Percentiles rank a stretch among this genome's conserved stretches.
Evolutionary conservation across 2,888 invertebrate genomes (phyloP).

Genomic region (Leucoptera coffeella): DNA sequence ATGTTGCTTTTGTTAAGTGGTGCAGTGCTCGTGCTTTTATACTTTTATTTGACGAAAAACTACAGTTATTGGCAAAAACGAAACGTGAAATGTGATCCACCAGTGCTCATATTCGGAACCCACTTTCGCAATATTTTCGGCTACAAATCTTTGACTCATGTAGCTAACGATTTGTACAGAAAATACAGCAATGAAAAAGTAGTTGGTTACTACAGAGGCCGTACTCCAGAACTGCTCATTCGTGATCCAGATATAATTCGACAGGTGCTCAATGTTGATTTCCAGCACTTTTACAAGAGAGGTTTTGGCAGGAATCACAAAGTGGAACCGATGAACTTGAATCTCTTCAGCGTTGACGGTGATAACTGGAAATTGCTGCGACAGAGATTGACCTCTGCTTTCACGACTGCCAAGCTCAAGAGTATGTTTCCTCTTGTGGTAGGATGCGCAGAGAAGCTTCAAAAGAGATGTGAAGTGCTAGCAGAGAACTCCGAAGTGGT

Average conservation of each 20-base stretch:
- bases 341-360: constrained; percentile 7
- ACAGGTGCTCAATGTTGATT: constrained; percentile 3
- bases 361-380: constrained; percentile 8
- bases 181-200: constrained; percentile 3
- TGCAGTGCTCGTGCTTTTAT: constrained; percentile 10
- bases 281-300: constrained; percentile 2
- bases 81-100: constrained; percentile 19
- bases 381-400: constrained; percentile 8
- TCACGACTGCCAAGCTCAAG: constrained; percentile 9
- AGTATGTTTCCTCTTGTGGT: constrained; percentile 9
- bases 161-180: constrained; percentile 2
- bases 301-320: constrained; percentile 3
- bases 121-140: constrained; percentile 15
- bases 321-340: constrained; percentile 4
- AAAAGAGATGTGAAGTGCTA: constrained; percentile 1
- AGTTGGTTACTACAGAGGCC: constrained; percentile 2
- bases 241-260: constrained; percentile 3
- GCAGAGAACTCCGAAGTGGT: not conserved
- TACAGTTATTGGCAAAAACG: constrained; percentile 21
- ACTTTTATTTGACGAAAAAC: constrained; percentile 17
- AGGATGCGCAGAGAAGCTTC: constrained; percentile 7
- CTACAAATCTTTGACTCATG: constrained; percentile 8
- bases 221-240: constrained; percentile 2
- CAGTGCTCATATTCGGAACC: constrained; percentile 21
- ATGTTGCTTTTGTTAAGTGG: constrained; percentile 1